Evolutionary conservation across 2,888 invertebrate genomes (phyloP).

Genomic region (Pheosia gnoma): DNA sequence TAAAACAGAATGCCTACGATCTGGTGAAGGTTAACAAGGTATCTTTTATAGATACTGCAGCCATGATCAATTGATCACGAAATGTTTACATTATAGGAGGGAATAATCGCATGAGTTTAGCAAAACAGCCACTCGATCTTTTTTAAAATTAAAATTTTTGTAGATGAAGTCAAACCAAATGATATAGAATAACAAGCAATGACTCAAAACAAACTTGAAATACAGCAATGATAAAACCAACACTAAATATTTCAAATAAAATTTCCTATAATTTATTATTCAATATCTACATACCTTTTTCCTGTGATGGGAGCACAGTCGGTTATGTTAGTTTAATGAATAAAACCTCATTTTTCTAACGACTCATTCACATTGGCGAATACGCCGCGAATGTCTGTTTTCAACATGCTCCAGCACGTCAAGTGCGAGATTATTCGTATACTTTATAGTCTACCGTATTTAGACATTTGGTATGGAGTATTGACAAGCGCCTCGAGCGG

Average conservation of each 20-base stretch:
- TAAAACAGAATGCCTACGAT: conserved; percentile 1
- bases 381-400: too few species aligned
- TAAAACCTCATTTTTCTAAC: conserved; percentile 14
- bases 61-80: conserved; percentile 26
- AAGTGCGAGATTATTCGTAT: too few species aligned
- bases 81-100: conserved; percentile 24
- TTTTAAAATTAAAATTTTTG: too few species aligned
- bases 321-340: conserved; percentile 13
- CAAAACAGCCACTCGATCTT: too few species aligned
- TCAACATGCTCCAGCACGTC: too few species aligned
- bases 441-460: too few species aligned
- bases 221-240: too few species aligned
- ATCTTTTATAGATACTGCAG: conserved; percentile 11
- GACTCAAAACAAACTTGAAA: too few species aligned
- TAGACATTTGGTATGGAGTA: too few species aligned
- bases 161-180: too few species aligned
- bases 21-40: conserved; percentile 27
- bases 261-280: neutral
- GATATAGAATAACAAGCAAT: too few species aligned
- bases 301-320: conserved; percentile 5
- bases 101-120: neutral
- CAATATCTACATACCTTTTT: conserved; percentile 18
- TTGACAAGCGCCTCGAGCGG: too few species aligned
- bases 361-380: neutral
- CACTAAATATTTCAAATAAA: neutral